phyloP scores from a whole-genome alignment of 2,113 vertebrate genomes.

The Bujurquina vittata region DNA sequence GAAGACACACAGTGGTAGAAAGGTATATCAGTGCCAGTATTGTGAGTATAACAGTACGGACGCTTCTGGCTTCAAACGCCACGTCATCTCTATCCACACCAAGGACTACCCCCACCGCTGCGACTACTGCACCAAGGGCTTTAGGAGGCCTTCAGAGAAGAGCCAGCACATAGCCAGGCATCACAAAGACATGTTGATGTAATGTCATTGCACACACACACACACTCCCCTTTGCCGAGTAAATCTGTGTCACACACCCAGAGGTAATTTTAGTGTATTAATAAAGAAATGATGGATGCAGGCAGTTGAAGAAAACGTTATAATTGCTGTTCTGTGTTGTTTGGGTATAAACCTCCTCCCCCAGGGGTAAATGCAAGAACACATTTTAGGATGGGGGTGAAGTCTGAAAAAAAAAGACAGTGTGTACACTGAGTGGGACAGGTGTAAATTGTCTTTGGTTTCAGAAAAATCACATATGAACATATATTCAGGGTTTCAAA shows the following conservation, averaged over 20 bases:
- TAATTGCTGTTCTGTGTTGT: constrained; percentile 69
- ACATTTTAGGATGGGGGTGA: constrained; percentile 55
- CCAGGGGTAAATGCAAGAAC: constrained; percentile 47
- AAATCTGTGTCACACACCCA: constrained; percentile 68
- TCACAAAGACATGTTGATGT: constrained; percentile 96
- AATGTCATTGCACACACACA: constrained; percentile 64
- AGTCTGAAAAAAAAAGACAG: constrained; percentile 40
- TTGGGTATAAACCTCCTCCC: constrained; percentile 58
- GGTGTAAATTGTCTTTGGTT: constrained; percentile 74
- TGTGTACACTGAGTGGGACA: constrained; percentile 65
- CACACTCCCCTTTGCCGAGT: constrained; percentile 55
- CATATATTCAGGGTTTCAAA: constrained; percentile 83
- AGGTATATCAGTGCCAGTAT: constrained; percentile 99
- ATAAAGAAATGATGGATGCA: constrained; percentile 55
- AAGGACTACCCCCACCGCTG: constrained; percentile 99
- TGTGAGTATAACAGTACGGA: constrained; percentile 99
- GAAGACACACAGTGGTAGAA: constrained; percentile 98
- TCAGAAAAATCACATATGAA: constrained; percentile 75
- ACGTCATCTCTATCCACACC: constrained; percentile 99
- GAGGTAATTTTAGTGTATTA: constrained; percentile 72
- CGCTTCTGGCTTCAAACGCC: constrained; percentile 98
- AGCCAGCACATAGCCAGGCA: constrained; percentile 99
- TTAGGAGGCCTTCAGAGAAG: constrained; percentile 97
- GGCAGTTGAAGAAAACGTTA: constrained; percentile 59
- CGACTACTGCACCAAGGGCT: constrained; percentile 99